These are phyloP conservation scores for Piezodorus guildinii DNA, from an alignment of 1,140 invertebrate species.

Conservation along the genomic window DNA sequence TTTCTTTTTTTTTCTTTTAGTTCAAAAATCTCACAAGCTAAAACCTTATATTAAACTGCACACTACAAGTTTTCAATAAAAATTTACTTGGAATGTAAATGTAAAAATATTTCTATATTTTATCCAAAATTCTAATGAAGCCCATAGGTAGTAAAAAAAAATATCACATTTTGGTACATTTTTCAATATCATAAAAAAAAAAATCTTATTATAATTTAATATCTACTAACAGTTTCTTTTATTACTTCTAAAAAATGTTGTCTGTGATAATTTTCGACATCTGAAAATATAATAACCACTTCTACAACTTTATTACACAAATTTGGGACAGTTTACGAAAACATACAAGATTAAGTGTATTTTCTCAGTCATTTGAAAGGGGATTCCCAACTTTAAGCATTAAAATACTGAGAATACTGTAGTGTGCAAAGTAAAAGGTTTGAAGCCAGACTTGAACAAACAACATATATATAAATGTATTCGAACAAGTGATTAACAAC, in stretches of 20 bases:
- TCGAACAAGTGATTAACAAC: constrained; percentile 2
- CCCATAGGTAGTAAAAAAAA: background rate
- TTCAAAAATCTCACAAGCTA: background rate
- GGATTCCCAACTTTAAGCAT: background rate
- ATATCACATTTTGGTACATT: background rate
- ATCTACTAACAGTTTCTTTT: background rate
- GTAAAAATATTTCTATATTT: constrained; percentile 1
- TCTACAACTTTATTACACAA: too few relatives aligned
- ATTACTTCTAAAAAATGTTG: background rate
- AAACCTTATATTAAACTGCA: background rate
- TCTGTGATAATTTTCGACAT: background rate
- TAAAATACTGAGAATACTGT: background rate
- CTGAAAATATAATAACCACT: background rate
- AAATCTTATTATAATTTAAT: background rate
- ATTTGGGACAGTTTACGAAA: background rate
- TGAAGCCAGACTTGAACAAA: background rate
- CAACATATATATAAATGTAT: background rate
- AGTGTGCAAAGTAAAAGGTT: constrained; percentile 13
- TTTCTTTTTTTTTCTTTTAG: too few relatives aligned
- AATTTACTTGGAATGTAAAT: background rate
- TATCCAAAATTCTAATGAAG: background rate
- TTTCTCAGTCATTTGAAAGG: background rate
- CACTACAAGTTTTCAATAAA: background rate
- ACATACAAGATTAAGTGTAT: background rate
- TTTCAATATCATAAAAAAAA: background rate